Evolutionary conservation across 2,113 vertebrate species (phyloP), one percentile per base, ranked within the genome.

Genomic region (Dipodomys stephensi): DNA sequence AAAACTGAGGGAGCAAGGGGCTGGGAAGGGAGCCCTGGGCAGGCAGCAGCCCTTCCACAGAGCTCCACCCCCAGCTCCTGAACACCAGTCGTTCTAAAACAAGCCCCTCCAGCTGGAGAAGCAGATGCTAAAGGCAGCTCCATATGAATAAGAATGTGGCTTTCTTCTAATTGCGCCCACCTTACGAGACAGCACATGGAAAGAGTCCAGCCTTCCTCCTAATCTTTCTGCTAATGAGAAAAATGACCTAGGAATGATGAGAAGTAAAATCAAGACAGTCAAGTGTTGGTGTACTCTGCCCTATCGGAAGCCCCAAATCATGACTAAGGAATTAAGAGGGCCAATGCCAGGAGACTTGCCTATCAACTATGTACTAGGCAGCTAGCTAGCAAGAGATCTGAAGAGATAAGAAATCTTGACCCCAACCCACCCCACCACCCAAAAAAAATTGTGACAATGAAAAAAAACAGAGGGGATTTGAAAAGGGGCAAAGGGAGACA

Each of bases 31-130:
- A 87, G 64, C 4, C 77, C 64, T 76, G 77, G 28, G 76, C 62
- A 69, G 62, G 1, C 69, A 87, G 18, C 74, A 79, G 83, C 62
- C 64, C 82, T 35, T 91, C 85, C 1, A 1, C 60, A 80, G n/a
- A 91, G 73, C 88, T 68, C 88, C 90, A 80, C 94, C 92, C 22
- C 84, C 78, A 28, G 68, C 86, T 87, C 88, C 57, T 77, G n/a
- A 68, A 62, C 1, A 25, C 39, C 74, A 68, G 82, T 81, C n/a
- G 30, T 85, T 94, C 96, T 93, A 96, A 96, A 96, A 90, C 71
- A 62, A 93, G 96, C 44, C 92, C 92, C 82, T 94, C 96, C 97
- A 94, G 95, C 95, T 93, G 88, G 93, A 88, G 46, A 93, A 79
- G 82, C 96, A 95, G 96, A 94, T 93, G 84, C 81, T 87, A 91